A percentile compares a stretch with the other conserved stretches of the same genome.
Evolutionary conservation across 2,113 vertebrate species (phyloP).

Genomic region (Petaurus breviceps): DNA sequence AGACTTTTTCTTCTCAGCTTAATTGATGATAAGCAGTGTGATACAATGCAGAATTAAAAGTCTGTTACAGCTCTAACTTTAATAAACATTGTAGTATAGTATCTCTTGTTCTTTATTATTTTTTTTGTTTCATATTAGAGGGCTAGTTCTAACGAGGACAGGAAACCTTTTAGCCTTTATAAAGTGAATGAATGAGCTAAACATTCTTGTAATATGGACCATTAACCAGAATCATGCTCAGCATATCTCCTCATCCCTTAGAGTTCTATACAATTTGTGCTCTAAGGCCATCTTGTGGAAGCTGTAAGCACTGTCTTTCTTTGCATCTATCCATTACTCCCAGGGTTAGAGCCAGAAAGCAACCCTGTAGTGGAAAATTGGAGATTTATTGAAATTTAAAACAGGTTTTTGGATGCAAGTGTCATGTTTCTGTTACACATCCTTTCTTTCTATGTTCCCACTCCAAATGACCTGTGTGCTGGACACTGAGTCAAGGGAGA

Average conservation of each 20-base stretch:
- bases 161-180: background rate
- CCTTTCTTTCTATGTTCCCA: background rate
- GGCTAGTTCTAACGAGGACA: background rate
- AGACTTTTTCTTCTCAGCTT: background rate
- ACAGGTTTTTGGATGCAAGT: background rate
- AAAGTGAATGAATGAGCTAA: background rate
- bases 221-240: fast-evolving
- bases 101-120: background rate
- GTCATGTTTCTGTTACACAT: background rate
- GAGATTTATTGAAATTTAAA: slow-evolving; percentile 6
- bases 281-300: slow-evolving; percentile 54
- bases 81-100: background rate
- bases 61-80: background rate
- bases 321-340: background rate
- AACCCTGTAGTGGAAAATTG: background rate
- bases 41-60: background rate
- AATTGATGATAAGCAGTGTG: background rate
- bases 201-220: background rate
- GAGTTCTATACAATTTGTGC: slow-evolving; percentile 19
- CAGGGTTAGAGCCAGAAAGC: background rate
- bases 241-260: background rate
- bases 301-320: background rate
- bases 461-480: slow-evolving; percentile 6
- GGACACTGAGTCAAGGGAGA: background rate
- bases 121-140: background rate